Conservation (phyloP, 2,113 vertebrate genomes). For the Malurus melanocephalus region DNA sequence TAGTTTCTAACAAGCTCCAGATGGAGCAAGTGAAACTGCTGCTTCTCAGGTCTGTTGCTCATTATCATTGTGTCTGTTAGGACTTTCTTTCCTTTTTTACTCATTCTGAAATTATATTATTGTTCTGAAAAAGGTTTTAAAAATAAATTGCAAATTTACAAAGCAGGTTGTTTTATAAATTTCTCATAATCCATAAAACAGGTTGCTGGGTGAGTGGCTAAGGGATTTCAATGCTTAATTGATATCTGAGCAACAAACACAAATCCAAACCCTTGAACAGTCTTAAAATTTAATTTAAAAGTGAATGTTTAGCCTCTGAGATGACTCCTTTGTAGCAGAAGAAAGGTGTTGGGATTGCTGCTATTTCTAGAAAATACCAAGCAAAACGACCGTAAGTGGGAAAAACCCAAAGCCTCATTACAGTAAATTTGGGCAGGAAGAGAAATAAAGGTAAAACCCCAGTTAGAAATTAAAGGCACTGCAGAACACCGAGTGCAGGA, state of each 20-base stretch:
- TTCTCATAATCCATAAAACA: background rate
- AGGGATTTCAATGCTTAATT: background rate
- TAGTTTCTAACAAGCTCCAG: background rate
- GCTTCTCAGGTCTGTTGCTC: background rate
- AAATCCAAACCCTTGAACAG: background rate
- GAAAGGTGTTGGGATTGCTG: background rate
- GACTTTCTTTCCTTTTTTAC: background rate
- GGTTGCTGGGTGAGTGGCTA: background rate
- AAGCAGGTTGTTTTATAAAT: background rate
- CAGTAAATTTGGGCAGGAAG: background rate
- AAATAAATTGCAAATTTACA: background rate
- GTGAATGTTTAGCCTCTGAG: background rate
- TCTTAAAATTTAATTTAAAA: background rate
- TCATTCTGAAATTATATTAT: background rate
- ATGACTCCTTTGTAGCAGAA: background rate
- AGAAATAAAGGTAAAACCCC: background rate
- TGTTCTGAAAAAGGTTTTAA: background rate
- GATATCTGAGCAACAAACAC: background rate
- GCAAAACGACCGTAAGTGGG: background rate
- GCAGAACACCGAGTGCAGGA: background rate
- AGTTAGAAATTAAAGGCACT: background rate
- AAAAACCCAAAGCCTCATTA: background rate
- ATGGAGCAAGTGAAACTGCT: background rate
- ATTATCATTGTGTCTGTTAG: background rate
- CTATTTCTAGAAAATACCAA: background rate